A percentile compares a stretch with the other conserved stretches of the same genome.
phyloP scores from a whole-genome alignment of 2,888 invertebrate species.

The Trachelus stipa region DNA sequence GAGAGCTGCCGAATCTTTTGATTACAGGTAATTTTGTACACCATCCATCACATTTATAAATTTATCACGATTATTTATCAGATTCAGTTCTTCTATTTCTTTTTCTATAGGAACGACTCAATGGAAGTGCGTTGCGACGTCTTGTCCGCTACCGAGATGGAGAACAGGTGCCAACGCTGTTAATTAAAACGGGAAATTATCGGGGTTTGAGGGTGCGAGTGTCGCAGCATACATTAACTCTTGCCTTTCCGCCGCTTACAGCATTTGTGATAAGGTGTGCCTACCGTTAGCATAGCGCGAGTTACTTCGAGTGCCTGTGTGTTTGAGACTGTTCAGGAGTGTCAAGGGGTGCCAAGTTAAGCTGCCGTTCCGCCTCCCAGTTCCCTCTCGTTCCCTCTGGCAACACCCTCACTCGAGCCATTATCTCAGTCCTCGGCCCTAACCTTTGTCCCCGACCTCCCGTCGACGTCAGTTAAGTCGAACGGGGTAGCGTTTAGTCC shows the following conservation, averaged over 20 bases:
- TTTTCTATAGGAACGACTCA: not conserved
- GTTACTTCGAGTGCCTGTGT: constrained; percentile 5
- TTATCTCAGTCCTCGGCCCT: not conserved
- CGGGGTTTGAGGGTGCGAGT: constrained; percentile 24
- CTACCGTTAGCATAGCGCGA: not conserved
- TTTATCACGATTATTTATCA: not conserved
- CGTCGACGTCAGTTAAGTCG: not conserved
- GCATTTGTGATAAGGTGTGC: constrained; percentile 15
- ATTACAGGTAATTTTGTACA: not conserved
- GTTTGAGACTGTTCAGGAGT: not conserved
- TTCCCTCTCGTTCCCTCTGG: constrained; percentile 9
- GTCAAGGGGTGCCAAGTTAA: not conserved
- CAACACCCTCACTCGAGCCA: constrained; percentile 4
- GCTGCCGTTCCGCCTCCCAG: not conserved
- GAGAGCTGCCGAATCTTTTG: not conserved
- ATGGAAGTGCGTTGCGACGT: not conserved
- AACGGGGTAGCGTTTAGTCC: not conserved
- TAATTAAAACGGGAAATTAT: constrained; percentile 22
- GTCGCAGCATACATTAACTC: constrained; percentile 25
- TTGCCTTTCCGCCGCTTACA: constrained; percentile 12
- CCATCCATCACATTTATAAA: not conserved
- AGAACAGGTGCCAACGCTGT: constrained; percentile 15
- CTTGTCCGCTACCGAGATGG: not conserved
- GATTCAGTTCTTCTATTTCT: not conserved
- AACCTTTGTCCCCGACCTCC: not conserved